Evolutionary conservation across 2,113 vertebrate species (phyloP).

Genomic region (Serilophus lunatus): DNA sequence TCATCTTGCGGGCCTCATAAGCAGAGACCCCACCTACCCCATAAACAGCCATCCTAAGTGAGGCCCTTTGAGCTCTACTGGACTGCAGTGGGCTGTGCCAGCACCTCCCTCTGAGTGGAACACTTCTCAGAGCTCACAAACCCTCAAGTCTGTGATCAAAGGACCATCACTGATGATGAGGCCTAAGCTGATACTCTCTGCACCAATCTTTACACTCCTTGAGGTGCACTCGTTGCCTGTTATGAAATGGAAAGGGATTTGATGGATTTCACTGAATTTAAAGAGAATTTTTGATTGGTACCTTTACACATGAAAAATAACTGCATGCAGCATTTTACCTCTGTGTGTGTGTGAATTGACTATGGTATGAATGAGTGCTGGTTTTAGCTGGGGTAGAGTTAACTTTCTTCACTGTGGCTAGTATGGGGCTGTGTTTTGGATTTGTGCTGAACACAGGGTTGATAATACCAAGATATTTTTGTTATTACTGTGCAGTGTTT

Average conservation of each 20-base stretch:
- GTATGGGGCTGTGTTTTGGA: background rate
- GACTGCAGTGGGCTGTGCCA: background rate
- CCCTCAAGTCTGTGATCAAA: no score
- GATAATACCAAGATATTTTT: background rate
- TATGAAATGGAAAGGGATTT: background rate
- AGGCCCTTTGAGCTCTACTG: background rate
- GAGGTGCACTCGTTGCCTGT: fast-evolving
- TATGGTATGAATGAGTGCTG: background rate
- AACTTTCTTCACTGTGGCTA: background rate
- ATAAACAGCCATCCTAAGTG: background rate
- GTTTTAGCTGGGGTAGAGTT: background rate
- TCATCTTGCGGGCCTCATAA: background rate
- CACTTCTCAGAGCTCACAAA: background rate
- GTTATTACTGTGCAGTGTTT: background rate
- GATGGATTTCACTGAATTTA: background rate
- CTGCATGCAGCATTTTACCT: background rate
- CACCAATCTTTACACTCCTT: background rate
- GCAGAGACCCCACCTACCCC: background rate
- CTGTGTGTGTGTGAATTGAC: background rate
- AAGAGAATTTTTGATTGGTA: background rate
- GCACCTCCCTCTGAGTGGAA: background rate
- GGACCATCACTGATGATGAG: background rate
- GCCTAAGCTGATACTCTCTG: fast-evolving
- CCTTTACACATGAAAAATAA: background rate
- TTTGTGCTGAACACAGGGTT: background rate